Percentiles rank a stretch among this genome's conserved stretches.
Conservation (phyloP, 2,113 vertebrate genomes). For the Physeter macrocephalus region DNA sequence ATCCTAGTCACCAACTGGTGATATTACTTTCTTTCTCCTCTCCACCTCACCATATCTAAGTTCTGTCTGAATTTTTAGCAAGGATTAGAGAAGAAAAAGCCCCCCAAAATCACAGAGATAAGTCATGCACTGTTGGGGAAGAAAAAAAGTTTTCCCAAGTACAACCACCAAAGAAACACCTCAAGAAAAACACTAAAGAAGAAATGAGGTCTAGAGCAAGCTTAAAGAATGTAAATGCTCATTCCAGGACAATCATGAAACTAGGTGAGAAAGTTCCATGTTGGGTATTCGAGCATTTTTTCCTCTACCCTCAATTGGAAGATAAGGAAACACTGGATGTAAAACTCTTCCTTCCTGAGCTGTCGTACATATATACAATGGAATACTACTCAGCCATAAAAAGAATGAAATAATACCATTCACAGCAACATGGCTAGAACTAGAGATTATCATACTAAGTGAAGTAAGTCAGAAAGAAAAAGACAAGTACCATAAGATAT, state of each 20-base stretch:
- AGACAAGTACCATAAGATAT: not conserved
- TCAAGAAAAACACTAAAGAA: not conserved
- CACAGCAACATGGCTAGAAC: not conserved
- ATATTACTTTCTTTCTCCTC: not conserved
- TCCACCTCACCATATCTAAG: not conserved
- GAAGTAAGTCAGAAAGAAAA: not conserved
- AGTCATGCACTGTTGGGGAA: not conserved
- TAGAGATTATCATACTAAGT: not conserved
- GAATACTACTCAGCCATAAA: not conserved
- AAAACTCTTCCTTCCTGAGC: not conserved
- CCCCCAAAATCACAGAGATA: not conserved
- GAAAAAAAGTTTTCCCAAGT: not conserved
- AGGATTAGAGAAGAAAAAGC: not conserved
- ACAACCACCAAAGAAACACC: not conserved
- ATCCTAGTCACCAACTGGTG: not conserved
- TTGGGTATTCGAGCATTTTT: not conserved
- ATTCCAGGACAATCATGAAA: not conserved
- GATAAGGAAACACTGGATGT: not conserved
- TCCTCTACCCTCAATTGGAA: not conserved
- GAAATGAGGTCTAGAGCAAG: not conserved
- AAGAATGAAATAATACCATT: not conserved
- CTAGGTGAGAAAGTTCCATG: not conserved
- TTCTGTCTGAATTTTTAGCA: slow-evolving; percentile 12
- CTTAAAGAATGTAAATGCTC: not conserved
- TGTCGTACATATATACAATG: not conserved